Percentiles rank a stretch among this genome's conserved stretches.
Conservation (phyloP, 2,888 invertebrate genomes). For the Drosophila tanythrix region DNA sequence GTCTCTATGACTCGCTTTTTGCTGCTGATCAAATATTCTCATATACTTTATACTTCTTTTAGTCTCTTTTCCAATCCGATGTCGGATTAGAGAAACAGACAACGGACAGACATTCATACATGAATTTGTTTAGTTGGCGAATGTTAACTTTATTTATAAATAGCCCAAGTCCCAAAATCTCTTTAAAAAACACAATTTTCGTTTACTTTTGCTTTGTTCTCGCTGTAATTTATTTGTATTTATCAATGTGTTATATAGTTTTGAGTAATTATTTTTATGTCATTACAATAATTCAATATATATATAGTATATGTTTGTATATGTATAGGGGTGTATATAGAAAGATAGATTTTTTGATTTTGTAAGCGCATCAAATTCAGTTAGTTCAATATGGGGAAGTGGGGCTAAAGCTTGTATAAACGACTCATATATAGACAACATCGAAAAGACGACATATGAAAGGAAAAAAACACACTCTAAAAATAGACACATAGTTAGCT, state of each 20-base stretch:
- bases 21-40: background rate
- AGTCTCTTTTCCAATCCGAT: background rate
- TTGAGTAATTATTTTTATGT: constrained; percentile 16
- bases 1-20: background rate
- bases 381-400: background rate
- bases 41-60: background rate
- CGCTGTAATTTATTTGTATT: constrained; percentile 15
- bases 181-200: background rate
- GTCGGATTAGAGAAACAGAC: background rate
- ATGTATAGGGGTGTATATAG: constrained; percentile 1
- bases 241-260: constrained; percentile 6
- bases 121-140: background rate
- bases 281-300: constrained; percentile 36
- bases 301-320: constrained; percentile 8
- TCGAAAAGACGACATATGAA: constrained; percentile 3
- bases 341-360: constrained; percentile 9
- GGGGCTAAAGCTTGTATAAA: constrained; percentile 17
- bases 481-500: constrained; percentile 4
- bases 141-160: background rate
- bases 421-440: constrained; percentile 1
- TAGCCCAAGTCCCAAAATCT: background rate
- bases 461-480: constrained; percentile 1
- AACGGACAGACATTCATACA: background rate
- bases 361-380: constrained; percentile 27
- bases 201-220: constrained; percentile 1